These are phyloP conservation scores for Rhinoderma darwinii DNA, from an alignment of 2,113 vertebrate species.

Conservation along the genomic window DNA sequence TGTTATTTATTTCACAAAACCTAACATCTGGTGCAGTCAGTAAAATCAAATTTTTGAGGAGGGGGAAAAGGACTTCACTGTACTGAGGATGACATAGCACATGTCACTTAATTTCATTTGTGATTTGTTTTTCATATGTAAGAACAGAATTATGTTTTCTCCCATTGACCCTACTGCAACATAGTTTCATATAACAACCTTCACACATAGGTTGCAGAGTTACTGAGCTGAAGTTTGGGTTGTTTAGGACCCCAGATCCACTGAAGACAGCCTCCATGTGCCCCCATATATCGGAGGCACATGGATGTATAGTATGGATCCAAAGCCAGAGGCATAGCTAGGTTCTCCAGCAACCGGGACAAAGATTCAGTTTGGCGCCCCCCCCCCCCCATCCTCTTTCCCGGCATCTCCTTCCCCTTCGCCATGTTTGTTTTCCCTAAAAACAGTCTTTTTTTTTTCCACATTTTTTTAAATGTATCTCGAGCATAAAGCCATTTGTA, in stretches of 20 bases:
- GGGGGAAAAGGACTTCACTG: neutral
- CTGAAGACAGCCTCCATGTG: too few species aligned
- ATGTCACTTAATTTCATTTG: neutral
- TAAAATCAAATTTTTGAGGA: neutral
- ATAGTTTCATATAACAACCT: neutral
- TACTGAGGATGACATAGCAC: neutral
- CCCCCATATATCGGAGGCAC: neutral
- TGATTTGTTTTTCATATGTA: neutral
- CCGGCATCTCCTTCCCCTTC: too few species aligned
- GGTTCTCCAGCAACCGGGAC: too few species aligned
- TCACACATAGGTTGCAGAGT: neutral
- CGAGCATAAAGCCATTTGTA: too few species aligned
- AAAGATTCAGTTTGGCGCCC: too few species aligned
- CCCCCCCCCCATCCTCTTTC: too few species aligned
- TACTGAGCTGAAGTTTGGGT: neutral
- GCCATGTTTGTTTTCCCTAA: too few species aligned
- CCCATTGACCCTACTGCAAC: neutral
- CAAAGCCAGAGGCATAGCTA: too few species aligned
- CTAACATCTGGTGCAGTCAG: neutral
- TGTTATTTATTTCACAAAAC: neutral
- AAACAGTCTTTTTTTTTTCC: too few species aligned
- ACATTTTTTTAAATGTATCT: too few species aligned
- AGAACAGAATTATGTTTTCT: neutral
- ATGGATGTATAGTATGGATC: neutral
- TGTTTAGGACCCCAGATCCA: neutral